phyloP scores from a whole-genome alignment of 2,797 vertebrate species.

The Bryconaethiops microstoma region DNA sequence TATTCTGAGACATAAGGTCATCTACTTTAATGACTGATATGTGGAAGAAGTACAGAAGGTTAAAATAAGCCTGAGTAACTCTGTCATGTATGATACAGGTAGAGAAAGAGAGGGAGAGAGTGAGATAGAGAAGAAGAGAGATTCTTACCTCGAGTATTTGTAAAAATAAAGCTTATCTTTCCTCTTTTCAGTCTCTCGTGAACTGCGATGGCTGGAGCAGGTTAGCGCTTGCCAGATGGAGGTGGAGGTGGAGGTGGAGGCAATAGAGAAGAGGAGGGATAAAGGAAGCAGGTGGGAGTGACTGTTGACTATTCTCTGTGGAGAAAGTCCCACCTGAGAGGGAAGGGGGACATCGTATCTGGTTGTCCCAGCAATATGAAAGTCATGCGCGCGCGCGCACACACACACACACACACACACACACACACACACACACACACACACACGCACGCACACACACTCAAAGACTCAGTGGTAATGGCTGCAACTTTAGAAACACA shows the following conservation, averaged over 20 bases:
- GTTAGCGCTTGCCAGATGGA: constrained; percentile 53
- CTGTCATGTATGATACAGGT: not conserved
- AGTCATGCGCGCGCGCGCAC: constrained; percentile 3
- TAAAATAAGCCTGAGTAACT: not conserved
- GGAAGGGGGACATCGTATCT: constrained; percentile 36
- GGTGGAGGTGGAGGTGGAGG: constrained; percentile 26
- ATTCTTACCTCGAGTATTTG: constrained; percentile 45
- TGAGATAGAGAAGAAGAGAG: not conserved
- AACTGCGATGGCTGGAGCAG: constrained; percentile 11
- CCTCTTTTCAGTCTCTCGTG: constrained; percentile 27
- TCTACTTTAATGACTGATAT: not conserved
- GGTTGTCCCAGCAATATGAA: constrained; percentile 33
- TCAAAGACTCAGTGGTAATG: not conserved
- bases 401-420: not conserved
- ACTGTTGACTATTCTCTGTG: constrained; percentile 55
- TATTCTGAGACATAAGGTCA: not conserved
- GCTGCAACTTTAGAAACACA: not conserved
- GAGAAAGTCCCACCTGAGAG: constrained; percentile 48
- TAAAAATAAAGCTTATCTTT: not conserved
- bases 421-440: too few species aligned
- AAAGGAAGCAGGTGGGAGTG: constrained; percentile 62
- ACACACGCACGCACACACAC: too few species aligned
- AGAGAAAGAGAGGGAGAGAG: not conserved
- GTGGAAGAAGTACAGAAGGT: constrained; percentile 44
- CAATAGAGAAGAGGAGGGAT: constrained; percentile 26